phyloP scores from a whole-genome alignment of 2,888 invertebrate species.

The Argyresthia albistria region DNA sequence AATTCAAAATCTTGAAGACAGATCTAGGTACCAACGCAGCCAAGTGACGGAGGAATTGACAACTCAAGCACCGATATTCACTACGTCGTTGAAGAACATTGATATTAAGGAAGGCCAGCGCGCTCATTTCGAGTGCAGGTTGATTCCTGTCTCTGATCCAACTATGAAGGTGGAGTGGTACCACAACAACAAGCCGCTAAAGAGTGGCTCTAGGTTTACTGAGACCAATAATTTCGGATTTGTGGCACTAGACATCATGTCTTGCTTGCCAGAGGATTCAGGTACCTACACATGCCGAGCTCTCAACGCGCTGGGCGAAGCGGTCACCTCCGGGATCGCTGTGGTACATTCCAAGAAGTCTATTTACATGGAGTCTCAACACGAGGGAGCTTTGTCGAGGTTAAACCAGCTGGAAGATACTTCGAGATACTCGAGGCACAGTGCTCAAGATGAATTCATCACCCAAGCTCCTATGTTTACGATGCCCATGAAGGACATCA shows the following conservation, averaged over 20 bases:
- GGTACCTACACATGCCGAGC: constrained; percentile 97
- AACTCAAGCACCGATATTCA: constrained; percentile 93
- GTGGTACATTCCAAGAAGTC: constrained; percentile 87
- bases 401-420: constrained; percentile 87
- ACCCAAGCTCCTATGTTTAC: constrained; percentile 95
- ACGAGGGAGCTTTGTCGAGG: constrained; percentile 87
- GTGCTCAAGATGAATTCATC: constrained; percentile 82
- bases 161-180: constrained; percentile 97
- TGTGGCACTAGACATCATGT: constrained; percentile 96
- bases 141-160: constrained; percentile 94
- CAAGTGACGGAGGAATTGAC: constrained; percentile 87
- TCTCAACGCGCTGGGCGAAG: constrained; percentile 92
- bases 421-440: constrained; percentile 80
- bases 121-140: constrained; percentile 93
- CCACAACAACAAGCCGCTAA: constrained; percentile 90
- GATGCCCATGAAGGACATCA: constrained; percentile 88
- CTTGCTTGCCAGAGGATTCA: constrained; percentile 95
- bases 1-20: constrained; percentile 91
- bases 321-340: constrained; percentile 91
- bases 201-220: constrained; percentile 95
- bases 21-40: constrained; percentile 81
- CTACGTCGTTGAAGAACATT: constrained; percentile 91
- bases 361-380: constrained; percentile 89
- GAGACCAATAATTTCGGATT: constrained; percentile 98
- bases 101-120: constrained; percentile 95